These are phyloP conservation scores for Petromus typicus DNA, from an alignment of 2,113 vertebrate genomes.

Conservation along the genomic window DNA sequence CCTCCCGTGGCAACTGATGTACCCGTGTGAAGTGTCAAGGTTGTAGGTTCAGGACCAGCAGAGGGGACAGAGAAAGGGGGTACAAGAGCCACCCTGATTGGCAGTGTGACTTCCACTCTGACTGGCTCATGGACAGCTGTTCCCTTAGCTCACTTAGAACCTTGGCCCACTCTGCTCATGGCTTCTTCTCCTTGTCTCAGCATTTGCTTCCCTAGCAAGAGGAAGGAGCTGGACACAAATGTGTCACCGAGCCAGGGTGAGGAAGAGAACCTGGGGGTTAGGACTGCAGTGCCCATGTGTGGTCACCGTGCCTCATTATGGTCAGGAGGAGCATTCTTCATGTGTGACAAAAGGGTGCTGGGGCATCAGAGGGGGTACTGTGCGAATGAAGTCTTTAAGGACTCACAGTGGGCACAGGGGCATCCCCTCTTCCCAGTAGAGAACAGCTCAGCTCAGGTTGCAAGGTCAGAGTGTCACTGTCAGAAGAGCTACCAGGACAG, in stretches of 20 bases:
- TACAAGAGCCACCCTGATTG: not conserved
- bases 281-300: not conserved
- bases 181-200: not conserved
- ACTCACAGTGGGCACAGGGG: not conserved
- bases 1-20: not conserved
- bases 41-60: not conserved
- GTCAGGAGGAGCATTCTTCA: not conserved
- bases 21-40: not conserved
- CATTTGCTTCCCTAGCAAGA: not conserved
- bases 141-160: not conserved
- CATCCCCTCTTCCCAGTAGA: not conserved
- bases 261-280: not conserved
- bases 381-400: too few species aligned
- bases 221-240: not conserved
- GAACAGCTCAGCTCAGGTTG: not conserved
- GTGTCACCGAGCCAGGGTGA: not conserved
- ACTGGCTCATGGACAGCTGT: not conserved
- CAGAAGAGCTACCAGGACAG: not conserved
- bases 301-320: not conserved
- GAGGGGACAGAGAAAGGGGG: not conserved
- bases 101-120: not conserved
- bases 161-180: fast-evolving
- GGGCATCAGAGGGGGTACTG: not conserved
- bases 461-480: not conserved
- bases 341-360: fast-evolving